phyloP scores from a whole-genome alignment of 2,888 invertebrate species.

The Drosophila mettleri region DNA sequence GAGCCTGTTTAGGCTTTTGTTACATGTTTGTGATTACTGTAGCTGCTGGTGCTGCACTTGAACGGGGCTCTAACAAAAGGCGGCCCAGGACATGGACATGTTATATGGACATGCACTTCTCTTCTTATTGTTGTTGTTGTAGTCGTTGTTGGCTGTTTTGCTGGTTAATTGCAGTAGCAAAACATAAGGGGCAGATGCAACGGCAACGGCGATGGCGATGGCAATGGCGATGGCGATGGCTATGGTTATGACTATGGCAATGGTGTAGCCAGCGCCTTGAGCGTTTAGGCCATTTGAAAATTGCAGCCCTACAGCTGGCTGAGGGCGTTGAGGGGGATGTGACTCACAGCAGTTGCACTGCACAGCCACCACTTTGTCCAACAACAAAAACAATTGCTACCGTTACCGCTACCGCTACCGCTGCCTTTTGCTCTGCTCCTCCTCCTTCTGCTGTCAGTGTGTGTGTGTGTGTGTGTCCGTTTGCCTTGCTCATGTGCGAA shows the following conservation, averaged over 20 bases:
- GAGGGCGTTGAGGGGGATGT: constrained; percentile 17
- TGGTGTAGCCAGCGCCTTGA: constrained; percentile 61
- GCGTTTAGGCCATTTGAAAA: constrained; percentile 78
- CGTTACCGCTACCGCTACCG: not conserved
- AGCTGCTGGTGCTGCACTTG: constrained; percentile 11
- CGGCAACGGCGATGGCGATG: constrained; percentile 16
- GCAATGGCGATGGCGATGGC: constrained; percentile 18
- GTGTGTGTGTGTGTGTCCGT: constrained; percentile 1
- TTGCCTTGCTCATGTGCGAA: constrained; percentile 69
- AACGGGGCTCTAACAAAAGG: constrained; percentile 45
- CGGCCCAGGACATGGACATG: constrained; percentile 66
- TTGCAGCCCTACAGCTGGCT: constrained; percentile 61
- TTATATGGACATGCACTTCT: constrained; percentile 58
- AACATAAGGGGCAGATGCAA: constrained; percentile 53
- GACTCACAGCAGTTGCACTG: constrained; percentile 11
- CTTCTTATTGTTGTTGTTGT: constrained; percentile 26
- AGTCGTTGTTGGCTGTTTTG: constrained; percentile 39
- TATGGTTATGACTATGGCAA: constrained; percentile 6
- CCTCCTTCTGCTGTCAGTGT: constrained; percentile 59
- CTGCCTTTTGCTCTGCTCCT: constrained; percentile 20
- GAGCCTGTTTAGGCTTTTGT: constrained; percentile 78
- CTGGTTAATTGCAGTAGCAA: constrained; percentile 58
- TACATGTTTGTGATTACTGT: constrained; percentile 73
- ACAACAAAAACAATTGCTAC: constrained; percentile 24
- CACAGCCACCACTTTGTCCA: constrained; percentile 60